A percentile compares a stretch with the other conserved stretches of the same genome.
These are phyloP conservation scores for Petrophora chlorosata DNA, from an alignment of 2,888 invertebrate species.

Conservation along the genomic window DNA sequence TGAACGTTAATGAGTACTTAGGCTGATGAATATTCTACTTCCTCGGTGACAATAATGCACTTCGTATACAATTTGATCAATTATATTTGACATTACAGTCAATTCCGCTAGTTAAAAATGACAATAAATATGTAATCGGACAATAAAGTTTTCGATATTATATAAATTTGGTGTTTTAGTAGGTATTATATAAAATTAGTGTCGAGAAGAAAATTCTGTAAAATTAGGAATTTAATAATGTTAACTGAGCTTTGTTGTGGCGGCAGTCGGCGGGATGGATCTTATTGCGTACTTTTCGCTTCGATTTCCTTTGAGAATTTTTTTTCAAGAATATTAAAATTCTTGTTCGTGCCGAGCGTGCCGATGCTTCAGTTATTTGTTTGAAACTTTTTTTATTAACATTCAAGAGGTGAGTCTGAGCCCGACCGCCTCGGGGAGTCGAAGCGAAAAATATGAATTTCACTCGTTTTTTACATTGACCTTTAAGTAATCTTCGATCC, in stretches of 20 bases:
- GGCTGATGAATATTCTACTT: conserved; percentile 40
- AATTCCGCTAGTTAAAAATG: conserved; percentile 64
- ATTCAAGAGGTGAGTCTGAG: conserved; percentile 53
- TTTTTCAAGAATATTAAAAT: conserved; percentile 30
- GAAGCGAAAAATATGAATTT: conserved; percentile 38
- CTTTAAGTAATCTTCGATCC: conserved; percentile 1
- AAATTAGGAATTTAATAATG: conserved; percentile 43
- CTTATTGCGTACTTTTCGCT: conserved; percentile 44
- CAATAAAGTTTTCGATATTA: conserved; percentile 63
- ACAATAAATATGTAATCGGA: conserved; percentile 62
- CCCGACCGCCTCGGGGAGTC: conserved; percentile 54
- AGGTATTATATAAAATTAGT: conserved; percentile 47
- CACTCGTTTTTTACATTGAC: no score
- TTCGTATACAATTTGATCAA: conserved; percentile 69
- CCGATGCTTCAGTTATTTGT: conserved; percentile 22
- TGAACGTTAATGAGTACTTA: conserved; percentile 36
- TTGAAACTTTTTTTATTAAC: conserved; percentile 39
- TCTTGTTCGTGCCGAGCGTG: conserved; percentile 15
- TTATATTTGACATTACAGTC: conserved; percentile 66
- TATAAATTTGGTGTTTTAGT: conserved; percentile 64
- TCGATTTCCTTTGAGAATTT: conserved; percentile 28
- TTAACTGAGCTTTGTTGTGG: conserved; percentile 36
- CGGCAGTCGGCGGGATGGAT: conserved; percentile 36
- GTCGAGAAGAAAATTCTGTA: conserved; percentile 43
- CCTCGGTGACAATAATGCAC: conserved; percentile 66